Percentiles rank a stretch among this genome's conserved stretches.
Conservation (phyloP, 2,113 vertebrate species). For the Callionymus lyra region DNA sequence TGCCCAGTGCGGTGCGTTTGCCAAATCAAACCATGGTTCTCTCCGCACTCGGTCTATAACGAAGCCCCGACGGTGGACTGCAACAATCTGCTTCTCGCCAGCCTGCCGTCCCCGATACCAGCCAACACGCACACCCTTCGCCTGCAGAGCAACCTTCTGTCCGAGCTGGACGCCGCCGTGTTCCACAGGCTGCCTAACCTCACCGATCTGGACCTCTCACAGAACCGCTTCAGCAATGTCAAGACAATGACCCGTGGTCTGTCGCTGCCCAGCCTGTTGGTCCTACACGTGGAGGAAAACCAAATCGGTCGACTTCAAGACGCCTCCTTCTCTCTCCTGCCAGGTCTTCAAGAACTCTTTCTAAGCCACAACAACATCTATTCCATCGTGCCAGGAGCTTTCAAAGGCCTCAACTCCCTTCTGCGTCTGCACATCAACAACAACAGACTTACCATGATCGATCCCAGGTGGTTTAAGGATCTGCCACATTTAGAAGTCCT, state of each 20-base stretch:
- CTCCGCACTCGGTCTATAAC: slow-evolving; percentile 77
- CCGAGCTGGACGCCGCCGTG: slow-evolving; percentile 61
- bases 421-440: slow-evolving; percentile 88
- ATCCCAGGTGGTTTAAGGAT: slow-evolving; percentile 79
- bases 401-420: slow-evolving; percentile 70
- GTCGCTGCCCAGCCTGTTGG: slow-evolving; percentile 73
- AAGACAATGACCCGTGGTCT: slow-evolving; percentile 58
- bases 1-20: slow-evolving; percentile 78
- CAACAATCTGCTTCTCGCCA: slow-evolving; percentile 77
- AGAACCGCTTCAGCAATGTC: slow-evolving; percentile 76
- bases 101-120: slow-evolving; percentile 69
- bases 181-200: slow-evolving; percentile 76
- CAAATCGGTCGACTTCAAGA: slow-evolving; percentile 73
- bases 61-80: slow-evolving; percentile 89
- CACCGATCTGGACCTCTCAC: slow-evolving; percentile 85
- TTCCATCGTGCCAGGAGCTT: slow-evolving; percentile 74
- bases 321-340: slow-evolving; percentile 72
- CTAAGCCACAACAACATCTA: slow-evolving; percentile 86
- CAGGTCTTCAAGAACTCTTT: slow-evolving; percentile 82
- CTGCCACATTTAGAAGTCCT: slow-evolving; percentile 83
- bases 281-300: slow-evolving; percentile 88
- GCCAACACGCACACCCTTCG: slow-evolving; percentile 79
- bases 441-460: slow-evolving; percentile 73
- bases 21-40: slow-evolving; percentile 91
- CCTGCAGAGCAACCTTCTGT: slow-evolving; percentile 83